These are phyloP conservation scores for Diabrotica undecimpunctata DNA, from an alignment of 1,140 invertebrate genomes.

Conservation along the genomic window DNA sequence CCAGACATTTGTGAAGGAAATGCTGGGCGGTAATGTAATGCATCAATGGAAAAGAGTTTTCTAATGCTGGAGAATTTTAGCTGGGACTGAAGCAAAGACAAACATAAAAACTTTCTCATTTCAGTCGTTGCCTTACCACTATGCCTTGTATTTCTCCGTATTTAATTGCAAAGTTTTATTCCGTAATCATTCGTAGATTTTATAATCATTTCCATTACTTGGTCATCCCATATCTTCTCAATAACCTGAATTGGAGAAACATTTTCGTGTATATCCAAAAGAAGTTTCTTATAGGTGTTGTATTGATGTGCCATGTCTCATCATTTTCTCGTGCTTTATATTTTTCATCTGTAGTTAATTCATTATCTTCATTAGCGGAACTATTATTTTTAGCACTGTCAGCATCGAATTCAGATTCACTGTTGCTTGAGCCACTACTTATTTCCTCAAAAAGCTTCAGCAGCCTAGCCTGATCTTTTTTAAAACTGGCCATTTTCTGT, in stretches of 20 bases:
- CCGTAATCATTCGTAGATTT: constrained; percentile 16
- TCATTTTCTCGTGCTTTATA: constrained; percentile 19
- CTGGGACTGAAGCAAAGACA: constrained; percentile 34
- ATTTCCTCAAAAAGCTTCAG: constrained; percentile 5
- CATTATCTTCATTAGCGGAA: too few species aligned
- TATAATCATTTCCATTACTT: constrained; percentile 21
- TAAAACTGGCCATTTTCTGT: neutral
- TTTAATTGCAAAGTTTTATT: constrained; percentile 6
- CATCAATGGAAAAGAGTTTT: constrained; percentile 33
- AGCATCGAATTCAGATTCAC: constrained; percentile 5
- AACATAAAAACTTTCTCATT: constrained; percentile 37
- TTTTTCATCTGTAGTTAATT: too few species aligned
- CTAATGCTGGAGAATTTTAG: constrained; percentile 31
- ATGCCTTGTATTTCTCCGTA: constrained; percentile 17
- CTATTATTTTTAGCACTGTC: too few species aligned
- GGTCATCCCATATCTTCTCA: constrained; percentile 8
- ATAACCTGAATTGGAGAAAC: constrained; percentile 6
- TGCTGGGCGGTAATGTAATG: constrained; percentile 38
- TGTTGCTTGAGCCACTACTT: constrained; percentile 12
- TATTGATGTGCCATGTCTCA: constrained; percentile 7
- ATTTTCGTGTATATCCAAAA: constrained; percentile 12
- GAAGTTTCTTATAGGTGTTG: constrained; percentile 20
- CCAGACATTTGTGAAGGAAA: constrained; percentile 37
- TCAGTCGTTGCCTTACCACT: constrained; percentile 18
- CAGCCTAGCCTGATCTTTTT: constrained; percentile 4